Conservation (phyloP, 23 tunicate species). For the Phallusia fumigata region DNA sequence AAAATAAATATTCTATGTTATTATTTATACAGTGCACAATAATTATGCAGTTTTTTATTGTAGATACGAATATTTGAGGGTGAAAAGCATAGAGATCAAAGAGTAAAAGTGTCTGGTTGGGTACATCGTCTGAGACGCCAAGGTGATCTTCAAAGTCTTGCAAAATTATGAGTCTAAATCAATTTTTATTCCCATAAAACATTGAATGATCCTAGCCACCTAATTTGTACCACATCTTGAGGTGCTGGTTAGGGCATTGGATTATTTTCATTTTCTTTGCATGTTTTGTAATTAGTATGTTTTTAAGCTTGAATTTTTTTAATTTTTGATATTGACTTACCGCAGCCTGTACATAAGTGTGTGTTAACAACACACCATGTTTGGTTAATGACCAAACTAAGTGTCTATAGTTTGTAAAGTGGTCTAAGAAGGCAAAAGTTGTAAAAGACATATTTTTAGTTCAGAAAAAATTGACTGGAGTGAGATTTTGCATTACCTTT, state of each 20-base stretch:
- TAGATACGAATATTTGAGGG: constrained; percentile 67
- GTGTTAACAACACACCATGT: too few species aligned
- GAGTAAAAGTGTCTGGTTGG: constrained; percentile 86
- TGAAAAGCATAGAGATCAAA: constrained; percentile 38
- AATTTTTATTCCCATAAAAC: too few species aligned
- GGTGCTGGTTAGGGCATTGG: too few species aligned
- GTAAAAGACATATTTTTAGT: background rate
- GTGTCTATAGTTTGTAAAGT: too few species aligned
- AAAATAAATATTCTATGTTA: background rate
- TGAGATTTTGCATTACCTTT: background rate
- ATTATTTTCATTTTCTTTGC: too few species aligned
- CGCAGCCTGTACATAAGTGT: too few species aligned
- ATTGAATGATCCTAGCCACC: background rate
- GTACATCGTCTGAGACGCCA: constrained; percentile 88
- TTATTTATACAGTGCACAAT: too few species aligned
- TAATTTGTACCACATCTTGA: background rate
- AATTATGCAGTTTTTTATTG: background rate
- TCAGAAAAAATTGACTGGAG: background rate
- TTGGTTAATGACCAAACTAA: too few species aligned
- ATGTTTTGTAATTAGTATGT: too few species aligned
- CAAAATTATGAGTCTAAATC: too few species aligned
- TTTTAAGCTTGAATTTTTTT: too few species aligned
- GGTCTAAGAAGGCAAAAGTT: background rate
- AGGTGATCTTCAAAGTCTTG: constrained; percentile 35
- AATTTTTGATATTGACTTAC: too few species aligned